Percentiles rank a stretch among this genome's conserved stretches.
Conservation (phyloP, 1,140 invertebrate genomes). For the Zophobas atratus region DNA sequence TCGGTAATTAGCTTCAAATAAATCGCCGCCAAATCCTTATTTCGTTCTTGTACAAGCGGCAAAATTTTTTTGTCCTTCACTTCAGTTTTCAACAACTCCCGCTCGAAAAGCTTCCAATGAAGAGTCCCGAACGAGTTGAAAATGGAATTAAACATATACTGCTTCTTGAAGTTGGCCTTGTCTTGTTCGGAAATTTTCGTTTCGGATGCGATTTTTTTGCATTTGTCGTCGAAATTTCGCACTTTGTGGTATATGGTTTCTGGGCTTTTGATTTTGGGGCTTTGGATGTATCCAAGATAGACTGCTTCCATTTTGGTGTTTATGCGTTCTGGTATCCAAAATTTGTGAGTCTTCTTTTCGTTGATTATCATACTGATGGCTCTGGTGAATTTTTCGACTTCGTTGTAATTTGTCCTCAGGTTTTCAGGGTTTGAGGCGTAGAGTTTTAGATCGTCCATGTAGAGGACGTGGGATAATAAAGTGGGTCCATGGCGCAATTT, state of each 20-base stretch:
- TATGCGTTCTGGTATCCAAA: too few species aligned
- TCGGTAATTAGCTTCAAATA: too few species aligned
- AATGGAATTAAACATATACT: neutral
- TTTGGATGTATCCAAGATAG: neutral
- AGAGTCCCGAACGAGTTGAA: neutral
- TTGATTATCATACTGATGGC: neutral
- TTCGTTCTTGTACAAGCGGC: too few species aligned
- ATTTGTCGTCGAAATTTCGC: neutral
- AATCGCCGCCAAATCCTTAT: too few species aligned
- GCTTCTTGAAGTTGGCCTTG: neutral
- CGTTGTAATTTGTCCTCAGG: neutral
- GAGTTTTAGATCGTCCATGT: constrained; percentile 4
- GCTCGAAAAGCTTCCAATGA: neutral
- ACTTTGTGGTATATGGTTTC: neutral
- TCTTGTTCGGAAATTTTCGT: neutral
- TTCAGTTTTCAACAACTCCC: neutral
- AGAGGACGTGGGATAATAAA: neutral
- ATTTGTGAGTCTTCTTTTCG: neutral
- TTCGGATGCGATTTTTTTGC: neutral
- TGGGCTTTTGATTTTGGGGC: neutral
- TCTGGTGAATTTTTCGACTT: neutral
- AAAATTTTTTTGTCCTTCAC: neutral
- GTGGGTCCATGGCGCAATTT: neutral
- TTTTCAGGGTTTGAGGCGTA: neutral
- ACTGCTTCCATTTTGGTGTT: neutral